These are phyloP conservation scores for Neomicropteryx cornuta DNA, from an alignment of 1,140 invertebrate species.

Conservation along the genomic window DNA sequence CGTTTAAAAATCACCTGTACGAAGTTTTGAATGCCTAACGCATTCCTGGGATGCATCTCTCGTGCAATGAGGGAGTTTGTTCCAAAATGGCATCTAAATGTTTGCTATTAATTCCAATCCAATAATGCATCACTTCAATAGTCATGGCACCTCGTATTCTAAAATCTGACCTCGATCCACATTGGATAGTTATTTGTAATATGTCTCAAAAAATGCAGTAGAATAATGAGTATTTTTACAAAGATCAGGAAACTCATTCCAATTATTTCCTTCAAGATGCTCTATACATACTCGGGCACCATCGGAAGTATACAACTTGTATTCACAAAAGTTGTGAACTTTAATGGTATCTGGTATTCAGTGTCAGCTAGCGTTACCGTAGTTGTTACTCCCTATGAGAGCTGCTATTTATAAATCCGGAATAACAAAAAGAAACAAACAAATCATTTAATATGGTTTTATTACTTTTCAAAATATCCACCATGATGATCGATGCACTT, in stretches of 20 bases:
- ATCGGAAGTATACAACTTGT: neutral
- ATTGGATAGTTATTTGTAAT: too few species aligned
- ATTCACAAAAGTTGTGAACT: neutral
- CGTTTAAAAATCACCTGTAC: too few species aligned
- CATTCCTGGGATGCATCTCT: too few species aligned
- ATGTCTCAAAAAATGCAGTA: too few species aligned
- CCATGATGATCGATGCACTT: too few species aligned
- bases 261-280: neutral
- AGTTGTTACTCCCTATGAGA: too few species aligned
- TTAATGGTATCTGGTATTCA: neutral
- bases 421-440: too few species aligned
- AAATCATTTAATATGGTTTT: too few species aligned
- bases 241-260: neutral
- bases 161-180: neutral
- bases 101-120: conserved; percentile 33
- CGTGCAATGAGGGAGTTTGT: too few species aligned
- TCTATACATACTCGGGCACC: neutral
- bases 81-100: conserved; percentile 29
- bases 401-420: too few species aligned
- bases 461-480: too few species aligned
- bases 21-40: too few species aligned
- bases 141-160: conserved; percentile 15
- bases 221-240: conserved; percentile 3
- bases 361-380: neutral
- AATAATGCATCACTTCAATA: conserved; percentile 22